A percentile compares a stretch with the other conserved stretches of the same genome.
Conservation (phyloP, 2,888 invertebrate species). For the Parnassius glacialis region DNA sequence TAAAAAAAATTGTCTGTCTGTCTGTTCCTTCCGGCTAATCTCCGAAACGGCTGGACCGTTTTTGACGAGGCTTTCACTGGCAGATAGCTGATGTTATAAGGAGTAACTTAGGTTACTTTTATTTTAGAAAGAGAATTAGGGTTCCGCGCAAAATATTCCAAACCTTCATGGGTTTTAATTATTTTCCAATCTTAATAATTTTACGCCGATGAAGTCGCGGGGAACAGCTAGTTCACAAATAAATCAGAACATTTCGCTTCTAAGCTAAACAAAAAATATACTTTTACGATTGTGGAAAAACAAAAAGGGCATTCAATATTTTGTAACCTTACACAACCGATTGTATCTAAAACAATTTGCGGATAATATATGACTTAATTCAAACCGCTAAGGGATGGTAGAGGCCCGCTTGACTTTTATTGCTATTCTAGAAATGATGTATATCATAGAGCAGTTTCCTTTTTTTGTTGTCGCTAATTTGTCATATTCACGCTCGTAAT, state of each 20-base stretch:
- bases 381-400: conserved; percentile 33
- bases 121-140: too few species aligned
- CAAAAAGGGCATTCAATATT: conserved; percentile 14
- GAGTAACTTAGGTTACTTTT: too few species aligned
- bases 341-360: conserved; percentile 70
- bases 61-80: too few species aligned
- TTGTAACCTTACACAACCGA: conserved; percentile 42
- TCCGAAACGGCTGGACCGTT: too few species aligned
- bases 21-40: too few species aligned
- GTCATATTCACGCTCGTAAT: conserved; percentile 47
- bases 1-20: too few species aligned
- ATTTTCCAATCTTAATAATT: too few species aligned
- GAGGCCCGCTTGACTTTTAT: conserved; percentile 40
- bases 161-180: too few species aligned
- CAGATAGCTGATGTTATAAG: too few species aligned
- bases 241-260: conserved; percentile 14
- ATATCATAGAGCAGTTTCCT: conserved; percentile 50
- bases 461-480: conserved; percentile 50
- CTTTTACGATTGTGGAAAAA: conserved; percentile 12
- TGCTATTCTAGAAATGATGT: conserved; percentile 39
- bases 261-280: conserved; percentile 3
- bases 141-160: too few species aligned
- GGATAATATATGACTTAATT: conserved; percentile 77
- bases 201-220: too few species aligned
- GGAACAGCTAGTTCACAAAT: neutral